These are phyloP conservation scores for Tauraco erythrolophus DNA, from an alignment of 2,113 vertebrate genomes.

Conservation along the genomic window DNA sequence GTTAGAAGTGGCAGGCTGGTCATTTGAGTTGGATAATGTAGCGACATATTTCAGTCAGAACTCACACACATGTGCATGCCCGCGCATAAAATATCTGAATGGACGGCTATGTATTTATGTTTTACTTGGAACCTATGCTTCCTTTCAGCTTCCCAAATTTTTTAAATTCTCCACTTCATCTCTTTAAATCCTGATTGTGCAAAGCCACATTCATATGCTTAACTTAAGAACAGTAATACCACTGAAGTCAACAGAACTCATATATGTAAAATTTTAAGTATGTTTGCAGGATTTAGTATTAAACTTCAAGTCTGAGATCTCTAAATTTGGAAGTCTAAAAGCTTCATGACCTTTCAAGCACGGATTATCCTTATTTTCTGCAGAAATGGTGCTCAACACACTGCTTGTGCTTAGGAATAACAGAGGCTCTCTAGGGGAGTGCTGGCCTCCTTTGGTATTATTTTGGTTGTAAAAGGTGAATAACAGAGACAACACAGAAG, in stretches of 20 bases:
- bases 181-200: neutral
- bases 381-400: neutral
- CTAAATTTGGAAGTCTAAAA: slow-evolving; percentile 24
- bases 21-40: neutral
- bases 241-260: neutral
- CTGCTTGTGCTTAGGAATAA: neutral
- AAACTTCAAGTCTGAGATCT: neutral
- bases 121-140: neutral
- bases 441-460: neutral
- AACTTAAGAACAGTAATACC: neutral
- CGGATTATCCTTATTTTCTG: slow-evolving; percentile 28
- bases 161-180: neutral
- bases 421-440: neutral
- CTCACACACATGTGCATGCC: neutral
- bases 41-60: neutral
- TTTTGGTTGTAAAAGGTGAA: neutral
- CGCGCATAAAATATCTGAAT: neutral
- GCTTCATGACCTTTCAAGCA: slow-evolving; percentile 4
- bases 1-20: neutral
- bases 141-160: neutral
- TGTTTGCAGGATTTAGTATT: neutral
- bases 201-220: neutral
- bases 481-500: neutral
- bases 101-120: neutral
- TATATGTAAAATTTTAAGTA: slow-evolving; percentile 7